Evolutionary conservation across 92 coral and sea anemone genomes (phyloP).

Genomic region (Plumapathes pennacea): DNA sequence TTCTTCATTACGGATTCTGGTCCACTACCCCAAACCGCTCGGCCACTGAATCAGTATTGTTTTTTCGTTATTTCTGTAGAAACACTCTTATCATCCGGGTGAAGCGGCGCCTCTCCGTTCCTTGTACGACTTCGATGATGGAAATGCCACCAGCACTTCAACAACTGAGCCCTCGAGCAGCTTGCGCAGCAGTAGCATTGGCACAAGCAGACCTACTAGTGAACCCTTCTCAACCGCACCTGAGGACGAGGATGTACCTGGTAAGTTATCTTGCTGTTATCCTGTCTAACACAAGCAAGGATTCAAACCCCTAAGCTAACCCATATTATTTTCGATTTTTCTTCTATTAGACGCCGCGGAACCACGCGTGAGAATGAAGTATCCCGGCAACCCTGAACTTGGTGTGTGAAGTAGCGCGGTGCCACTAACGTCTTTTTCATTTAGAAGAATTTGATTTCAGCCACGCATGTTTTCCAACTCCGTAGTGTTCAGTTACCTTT

Average conservation of each 20-base stretch:
- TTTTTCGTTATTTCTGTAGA: conserved; percentile 49
- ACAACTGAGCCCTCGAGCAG: conserved; percentile 90
- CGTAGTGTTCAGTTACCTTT: too few species aligned
- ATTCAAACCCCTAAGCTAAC: neutral
- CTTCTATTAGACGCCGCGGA: neutral
- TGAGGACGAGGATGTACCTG: conserved; percentile 60
- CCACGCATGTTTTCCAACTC: too few species aligned
- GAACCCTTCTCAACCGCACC: conserved; percentile 38
- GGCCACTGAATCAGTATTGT: too few species aligned
- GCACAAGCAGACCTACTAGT: conserved; percentile 69
- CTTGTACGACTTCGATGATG: conserved; percentile 87
- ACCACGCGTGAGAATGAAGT: neutral
- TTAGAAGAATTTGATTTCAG: too few species aligned
- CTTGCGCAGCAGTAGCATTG: conserved; percentile 79
- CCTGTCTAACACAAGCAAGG: neutral
- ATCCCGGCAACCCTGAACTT: conserved; percentile 70
- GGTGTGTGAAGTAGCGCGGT: conserved; percentile 27
- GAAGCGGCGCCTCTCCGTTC: conserved; percentile 72
- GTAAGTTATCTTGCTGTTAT: conserved; percentile 15
- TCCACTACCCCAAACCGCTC: too few species aligned
- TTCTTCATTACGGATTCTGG: too few species aligned
- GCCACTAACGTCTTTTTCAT: neutral
- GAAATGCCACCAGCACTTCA: conserved; percentile 77
- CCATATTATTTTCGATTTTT: neutral
- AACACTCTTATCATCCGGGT: conserved; percentile 95